Evolutionary conservation across 2,113 vertebrate species (phyloP).

Genomic region (Rhea pennata): DNA sequence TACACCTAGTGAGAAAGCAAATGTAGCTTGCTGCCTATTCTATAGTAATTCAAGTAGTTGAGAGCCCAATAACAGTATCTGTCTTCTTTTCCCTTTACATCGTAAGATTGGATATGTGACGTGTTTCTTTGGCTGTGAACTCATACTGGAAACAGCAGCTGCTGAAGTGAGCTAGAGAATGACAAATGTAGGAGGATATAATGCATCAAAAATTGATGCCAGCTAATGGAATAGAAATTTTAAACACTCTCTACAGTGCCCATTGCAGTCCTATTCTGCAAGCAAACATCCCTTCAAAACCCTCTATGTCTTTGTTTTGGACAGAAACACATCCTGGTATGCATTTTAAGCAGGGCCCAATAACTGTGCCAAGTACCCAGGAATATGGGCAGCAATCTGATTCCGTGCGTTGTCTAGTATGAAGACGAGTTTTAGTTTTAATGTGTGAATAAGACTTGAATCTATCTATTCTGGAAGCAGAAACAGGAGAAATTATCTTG

Average conservation of each 20-base stretch:
- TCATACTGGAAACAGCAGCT: constrained; percentile 27
- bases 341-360: background rate
- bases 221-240: background rate
- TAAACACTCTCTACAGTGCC: background rate
- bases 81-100: constrained; percentile 12
- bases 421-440: background rate
- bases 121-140: constrained; percentile 17
- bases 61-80: background rate
- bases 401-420: background rate
- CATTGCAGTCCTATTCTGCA: background rate
- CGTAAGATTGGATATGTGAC: background rate
- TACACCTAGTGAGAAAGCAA: background rate
- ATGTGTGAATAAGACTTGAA: background rate
- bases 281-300: background rate
- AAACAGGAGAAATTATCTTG: background rate
- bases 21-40: background rate
- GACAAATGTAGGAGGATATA: constrained; percentile 14
- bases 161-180: constrained; percentile 25
- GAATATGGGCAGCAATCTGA: background rate
- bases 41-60: background rate
- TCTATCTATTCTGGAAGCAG: background rate
- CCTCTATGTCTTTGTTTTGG: background rate
- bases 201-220: constrained; percentile 32
- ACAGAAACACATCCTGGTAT: background rate
- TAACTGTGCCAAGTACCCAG: background rate